Evolutionary conservation across 2,797 vertebrate species (phyloP).

Genomic region (Craterocephalus amniculus): DNA sequence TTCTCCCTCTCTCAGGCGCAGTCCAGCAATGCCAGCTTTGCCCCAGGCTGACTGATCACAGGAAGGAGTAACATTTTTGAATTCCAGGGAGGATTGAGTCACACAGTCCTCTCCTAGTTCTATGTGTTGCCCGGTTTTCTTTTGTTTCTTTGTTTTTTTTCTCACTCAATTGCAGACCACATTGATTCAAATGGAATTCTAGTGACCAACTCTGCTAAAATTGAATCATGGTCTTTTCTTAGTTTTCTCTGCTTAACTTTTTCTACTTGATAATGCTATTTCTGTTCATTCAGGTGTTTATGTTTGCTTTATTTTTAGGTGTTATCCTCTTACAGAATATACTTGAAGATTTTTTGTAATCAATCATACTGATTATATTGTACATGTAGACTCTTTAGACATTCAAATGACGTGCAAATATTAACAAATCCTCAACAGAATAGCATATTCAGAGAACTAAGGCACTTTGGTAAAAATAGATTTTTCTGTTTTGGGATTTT

Average conservation of each 20-base stretch:
- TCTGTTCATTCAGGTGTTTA: constrained; percentile 55
- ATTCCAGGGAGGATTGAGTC: constrained; percentile 81
- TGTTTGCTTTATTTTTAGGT: constrained; percentile 11
- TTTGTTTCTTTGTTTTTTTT: constrained; percentile 28
- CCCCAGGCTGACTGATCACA: constrained; percentile 83
- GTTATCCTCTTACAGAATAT: constrained; percentile 24
- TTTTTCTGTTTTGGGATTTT: constrained; percentile 13
- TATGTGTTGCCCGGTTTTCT: constrained; percentile 60
- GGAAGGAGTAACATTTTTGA: constrained; percentile 81
- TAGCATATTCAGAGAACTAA: too few relatives aligned
- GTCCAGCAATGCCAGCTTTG: constrained; percentile 80
- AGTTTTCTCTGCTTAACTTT: too few relatives aligned
- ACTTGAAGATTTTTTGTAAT: background rate
- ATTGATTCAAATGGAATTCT: constrained; percentile 78
- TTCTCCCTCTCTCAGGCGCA: constrained; percentile 54
- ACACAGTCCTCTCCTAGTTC: constrained; percentile 59
- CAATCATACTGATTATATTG: background rate
- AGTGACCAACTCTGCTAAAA: constrained; percentile 67
- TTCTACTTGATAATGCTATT: constrained; percentile 57
- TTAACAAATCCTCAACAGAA: background rate
- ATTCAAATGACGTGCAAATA: constrained; percentile 13
- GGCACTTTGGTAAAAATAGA: background rate
- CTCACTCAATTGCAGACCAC: constrained; percentile 45
- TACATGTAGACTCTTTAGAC: background rate
- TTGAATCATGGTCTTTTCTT: constrained; percentile 47